phyloP scores from a whole-genome alignment of 1,140 invertebrate genomes.

The Drosophila persimilis region DNA sequence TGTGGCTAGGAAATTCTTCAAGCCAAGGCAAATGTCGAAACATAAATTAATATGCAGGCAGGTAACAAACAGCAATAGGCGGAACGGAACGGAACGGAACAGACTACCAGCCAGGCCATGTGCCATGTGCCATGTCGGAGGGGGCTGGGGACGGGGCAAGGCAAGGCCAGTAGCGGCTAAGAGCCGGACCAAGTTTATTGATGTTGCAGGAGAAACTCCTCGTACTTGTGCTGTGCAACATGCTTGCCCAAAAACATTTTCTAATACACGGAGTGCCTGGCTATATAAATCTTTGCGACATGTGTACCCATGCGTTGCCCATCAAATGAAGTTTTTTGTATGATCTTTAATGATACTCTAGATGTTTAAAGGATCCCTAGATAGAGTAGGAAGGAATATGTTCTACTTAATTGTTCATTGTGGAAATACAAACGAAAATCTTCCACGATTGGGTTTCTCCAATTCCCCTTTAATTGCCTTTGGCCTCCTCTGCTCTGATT shows the following conservation, averaged over 20 bases:
- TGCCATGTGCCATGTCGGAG: background rate
- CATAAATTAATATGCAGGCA: slow-evolving; percentile 61
- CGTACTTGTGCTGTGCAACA: slow-evolving; percentile 27
- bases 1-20: slow-evolving; percentile 52
- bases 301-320: slow-evolving; percentile 12
- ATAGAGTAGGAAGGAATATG: too few species aligned
- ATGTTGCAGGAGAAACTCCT: slow-evolving; percentile 31
- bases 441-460: too few species aligned
- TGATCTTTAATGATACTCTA: background rate
- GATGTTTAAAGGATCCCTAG: background rate
- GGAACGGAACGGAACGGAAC: slow-evolving; percentile 9
- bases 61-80: slow-evolving; percentile 50
- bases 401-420: background rate
- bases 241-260: slow-evolving; percentile 45
- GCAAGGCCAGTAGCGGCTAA: slow-evolving; percentile 51
- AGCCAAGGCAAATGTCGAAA: slow-evolving; percentile 54
- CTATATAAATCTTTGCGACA: slow-evolving; percentile 32
- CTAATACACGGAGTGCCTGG: slow-evolving; percentile 22
- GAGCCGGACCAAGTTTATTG: slow-evolving; percentile 34
- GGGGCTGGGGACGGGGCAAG: background rate
- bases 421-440: background rate
- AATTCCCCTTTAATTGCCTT: background rate
- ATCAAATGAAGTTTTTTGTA: background rate
- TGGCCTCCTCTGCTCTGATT: background rate
- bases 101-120: slow-evolving; percentile 5